Conservation (phyloP, 2,797 vertebrate genomes). For the Dipus sagitta region DNA sequence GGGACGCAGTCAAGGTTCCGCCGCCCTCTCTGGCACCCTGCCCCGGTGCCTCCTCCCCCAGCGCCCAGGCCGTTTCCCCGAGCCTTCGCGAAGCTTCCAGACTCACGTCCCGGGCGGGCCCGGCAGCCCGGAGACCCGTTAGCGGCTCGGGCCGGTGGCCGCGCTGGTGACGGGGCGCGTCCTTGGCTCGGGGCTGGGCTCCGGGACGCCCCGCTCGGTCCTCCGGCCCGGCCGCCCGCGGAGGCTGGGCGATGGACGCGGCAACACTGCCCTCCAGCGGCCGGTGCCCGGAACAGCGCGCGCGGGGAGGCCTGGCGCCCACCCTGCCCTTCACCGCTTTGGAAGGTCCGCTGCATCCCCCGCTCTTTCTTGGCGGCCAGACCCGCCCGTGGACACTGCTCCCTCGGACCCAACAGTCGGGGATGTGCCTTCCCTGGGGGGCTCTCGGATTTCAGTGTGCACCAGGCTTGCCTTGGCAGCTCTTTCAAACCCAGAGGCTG, state of each 20-base stretch:
- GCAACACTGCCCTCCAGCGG: slow-evolving; percentile 78
- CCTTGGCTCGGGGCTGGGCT: not conserved
- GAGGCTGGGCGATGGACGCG: not conserved
- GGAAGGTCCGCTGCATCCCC: not conserved
- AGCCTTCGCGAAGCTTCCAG: not conserved
- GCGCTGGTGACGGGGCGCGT: not conserved
- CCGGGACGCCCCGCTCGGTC: not conserved
- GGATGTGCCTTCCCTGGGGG: not conserved
- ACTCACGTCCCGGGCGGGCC: not conserved
- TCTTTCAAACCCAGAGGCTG: not conserved
- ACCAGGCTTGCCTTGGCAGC: not conserved
- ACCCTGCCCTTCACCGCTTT: not conserved
- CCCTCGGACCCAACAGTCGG: not conserved
- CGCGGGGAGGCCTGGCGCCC: not conserved
- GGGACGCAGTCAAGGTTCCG: slow-evolving; percentile 63
- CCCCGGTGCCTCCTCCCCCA: slow-evolving; percentile 51
- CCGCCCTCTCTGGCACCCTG: slow-evolving; percentile 60
- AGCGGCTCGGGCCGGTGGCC: not conserved
- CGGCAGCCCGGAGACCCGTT: not conserved
- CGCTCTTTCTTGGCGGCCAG: not conserved
- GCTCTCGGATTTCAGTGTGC: not conserved
- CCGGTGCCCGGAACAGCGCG: not conserved
- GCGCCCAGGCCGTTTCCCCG: not conserved
- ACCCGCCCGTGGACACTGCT: not conserved
- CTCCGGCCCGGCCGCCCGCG: not conserved